phyloP scores from a whole-genome alignment of 1,140 invertebrate species.

The Drosophila kohkoa region DNA sequence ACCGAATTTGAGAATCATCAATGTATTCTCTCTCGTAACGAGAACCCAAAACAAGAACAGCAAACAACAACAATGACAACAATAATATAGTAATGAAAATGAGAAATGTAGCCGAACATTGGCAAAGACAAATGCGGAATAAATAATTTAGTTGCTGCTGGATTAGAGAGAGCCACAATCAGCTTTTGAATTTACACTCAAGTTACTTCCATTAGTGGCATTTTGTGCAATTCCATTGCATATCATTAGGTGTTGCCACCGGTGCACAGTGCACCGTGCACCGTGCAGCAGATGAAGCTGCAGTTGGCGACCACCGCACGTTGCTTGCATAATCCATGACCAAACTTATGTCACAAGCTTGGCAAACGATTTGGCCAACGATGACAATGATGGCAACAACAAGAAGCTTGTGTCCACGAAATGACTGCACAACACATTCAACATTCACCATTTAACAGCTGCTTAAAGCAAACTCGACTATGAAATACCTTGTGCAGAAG shows the following conservation, averaged over 20 bases:
- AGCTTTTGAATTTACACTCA: conserved; percentile 81
- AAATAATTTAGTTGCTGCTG: conserved; percentile 74
- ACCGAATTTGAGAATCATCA: conserved; percentile 5
- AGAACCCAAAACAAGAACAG: conserved; percentile 3
- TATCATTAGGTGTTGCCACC: conserved; percentile 67
- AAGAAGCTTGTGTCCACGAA: conserved; percentile 35
- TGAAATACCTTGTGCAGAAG: not conserved
- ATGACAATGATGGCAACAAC: conserved; percentile 11
- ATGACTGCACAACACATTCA: conserved; percentile 20
- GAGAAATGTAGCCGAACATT: conserved; percentile 38
- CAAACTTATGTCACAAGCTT: conserved; percentile 63
- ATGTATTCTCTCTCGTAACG: not conserved
- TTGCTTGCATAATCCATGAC: conserved; percentile 59
- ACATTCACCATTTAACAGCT: not conserved
- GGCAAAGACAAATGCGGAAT: conserved; percentile 75
- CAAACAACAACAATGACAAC: not conserved
- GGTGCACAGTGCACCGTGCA: not conserved
- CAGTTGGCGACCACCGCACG: conserved; percentile 42
- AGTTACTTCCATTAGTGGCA: conserved; percentile 78
- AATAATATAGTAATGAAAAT: conserved; percentile 2
- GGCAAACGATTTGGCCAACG: conserved; percentile 53
- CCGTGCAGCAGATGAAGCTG: conserved; percentile 11
- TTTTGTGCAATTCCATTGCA: conserved; percentile 68
- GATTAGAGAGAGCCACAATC: conserved; percentile 78
- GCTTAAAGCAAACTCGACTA: not conserved